These are phyloP conservation scores for Tetheella fluctuosa DNA, from an alignment of 2,888 invertebrate species.

Conservation along the genomic window DNA sequence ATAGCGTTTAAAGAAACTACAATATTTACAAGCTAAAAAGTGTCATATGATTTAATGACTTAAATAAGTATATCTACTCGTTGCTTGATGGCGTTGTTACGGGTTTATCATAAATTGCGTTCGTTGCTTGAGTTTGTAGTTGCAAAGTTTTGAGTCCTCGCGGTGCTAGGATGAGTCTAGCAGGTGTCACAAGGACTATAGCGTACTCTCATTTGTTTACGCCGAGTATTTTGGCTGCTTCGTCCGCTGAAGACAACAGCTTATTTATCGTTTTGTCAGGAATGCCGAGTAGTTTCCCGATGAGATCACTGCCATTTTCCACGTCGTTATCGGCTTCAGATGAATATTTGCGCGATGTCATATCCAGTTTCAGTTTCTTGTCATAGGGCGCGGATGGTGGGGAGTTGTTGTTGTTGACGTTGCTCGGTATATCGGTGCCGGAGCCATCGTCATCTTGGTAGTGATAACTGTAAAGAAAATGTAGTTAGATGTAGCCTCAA, in stretches of 20 bases:
- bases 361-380: constrained; percentile 79
- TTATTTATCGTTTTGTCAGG: constrained; percentile 94
- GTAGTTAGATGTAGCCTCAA: constrained; percentile 8
- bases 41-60: constrained; percentile 15
- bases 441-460: constrained; percentile 77
- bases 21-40: constrained; percentile 38
- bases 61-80: constrained; percentile 48
- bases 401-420: constrained; percentile 82
- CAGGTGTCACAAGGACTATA: constrained; percentile 79
- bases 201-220: constrained; percentile 88
- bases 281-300: constrained; percentile 95
- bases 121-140: constrained; percentile 43
- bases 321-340: constrained; percentile 79
- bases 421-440: constrained; percentile 76
- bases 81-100: constrained; percentile 65
- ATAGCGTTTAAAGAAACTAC: constrained; percentile 30
- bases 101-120: constrained; percentile 44
- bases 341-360: constrained; percentile 78
- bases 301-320: constrained; percentile 89
- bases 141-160: constrained; percentile 71
- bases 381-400: constrained; percentile 83
- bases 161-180: constrained; percentile 75
- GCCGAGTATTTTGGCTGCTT: constrained; percentile 94
- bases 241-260: constrained; percentile 91
- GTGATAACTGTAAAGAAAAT: constrained; percentile 56